Evolutionary conservation across 2,888 invertebrate genomes (phyloP).

Genomic region (Volucella zonaria): DNA sequence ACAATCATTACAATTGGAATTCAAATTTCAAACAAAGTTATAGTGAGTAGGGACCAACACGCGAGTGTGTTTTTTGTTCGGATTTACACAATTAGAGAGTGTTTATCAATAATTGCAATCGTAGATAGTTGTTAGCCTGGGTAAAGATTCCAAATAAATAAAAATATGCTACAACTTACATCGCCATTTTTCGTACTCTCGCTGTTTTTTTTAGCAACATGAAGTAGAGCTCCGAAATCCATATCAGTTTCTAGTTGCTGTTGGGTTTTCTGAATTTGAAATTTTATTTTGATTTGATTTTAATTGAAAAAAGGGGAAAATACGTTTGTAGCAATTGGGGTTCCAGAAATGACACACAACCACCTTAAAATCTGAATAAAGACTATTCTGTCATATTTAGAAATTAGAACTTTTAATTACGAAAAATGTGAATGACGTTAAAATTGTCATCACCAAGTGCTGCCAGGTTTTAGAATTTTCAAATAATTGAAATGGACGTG

Average conservation of each 20-base stretch:
- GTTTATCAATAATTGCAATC: no score
- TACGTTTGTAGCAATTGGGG: constrained; percentile 35
- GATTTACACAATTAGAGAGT: no score
- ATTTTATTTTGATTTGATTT: constrained; percentile 31
- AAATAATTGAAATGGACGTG: no score
- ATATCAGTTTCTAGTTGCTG: constrained; percentile 76
- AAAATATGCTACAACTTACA: constrained; percentile 76
- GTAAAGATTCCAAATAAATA: constrained; percentile 33
- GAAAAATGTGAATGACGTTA: constrained; percentile 38
- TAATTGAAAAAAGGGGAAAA: constrained; percentile 68
- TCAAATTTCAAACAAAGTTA: constrained; percentile 5
- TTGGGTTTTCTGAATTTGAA: background rate
- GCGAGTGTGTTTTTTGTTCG: no score
- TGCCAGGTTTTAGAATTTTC: background rate
- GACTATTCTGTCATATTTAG: constrained; percentile 56
- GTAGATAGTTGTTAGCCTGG: no score
- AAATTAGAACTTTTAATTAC: constrained; percentile 8
- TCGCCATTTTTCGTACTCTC: constrained; percentile 79
- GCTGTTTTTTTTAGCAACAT: constrained; percentile 86
- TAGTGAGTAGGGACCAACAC: background rate
- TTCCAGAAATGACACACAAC: constrained; percentile 57
- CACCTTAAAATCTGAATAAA: constrained; percentile 67
- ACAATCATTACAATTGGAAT: background rate
- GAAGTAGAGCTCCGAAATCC: constrained; percentile 86
- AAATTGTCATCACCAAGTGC: constrained; percentile 17